Conservation (phyloP, 2,797 vertebrate species). For the Trichosurus vulpecula region DNA sequence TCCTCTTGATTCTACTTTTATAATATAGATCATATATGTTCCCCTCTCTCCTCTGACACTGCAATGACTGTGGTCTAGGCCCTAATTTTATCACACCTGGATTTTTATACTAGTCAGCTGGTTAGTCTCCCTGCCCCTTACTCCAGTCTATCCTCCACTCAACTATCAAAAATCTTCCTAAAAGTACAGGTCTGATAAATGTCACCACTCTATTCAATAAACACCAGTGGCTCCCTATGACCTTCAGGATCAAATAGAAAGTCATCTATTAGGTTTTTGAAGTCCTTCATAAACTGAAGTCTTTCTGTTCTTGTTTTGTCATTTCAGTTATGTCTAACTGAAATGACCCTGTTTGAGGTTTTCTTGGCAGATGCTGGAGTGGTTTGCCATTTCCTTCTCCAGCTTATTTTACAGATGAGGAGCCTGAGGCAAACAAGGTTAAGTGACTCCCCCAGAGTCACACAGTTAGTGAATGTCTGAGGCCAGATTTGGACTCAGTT, state of each 20-base stretch:
- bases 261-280: neutral
- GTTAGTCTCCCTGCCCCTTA: neutral
- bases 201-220: neutral
- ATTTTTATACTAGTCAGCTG: neutral
- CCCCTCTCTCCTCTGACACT: neutral
- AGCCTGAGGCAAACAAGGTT: neutral
- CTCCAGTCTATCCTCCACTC: neutral
- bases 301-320: no score
- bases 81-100: neutral
- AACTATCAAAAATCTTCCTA: neutral
- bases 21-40: neutral
- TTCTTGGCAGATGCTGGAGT: neutral
- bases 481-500: no score
- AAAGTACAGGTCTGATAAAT: neutral
- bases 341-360: neutral
- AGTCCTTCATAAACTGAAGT: neutral
- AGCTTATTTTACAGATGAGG: neutral
- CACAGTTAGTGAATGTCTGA: neutral
- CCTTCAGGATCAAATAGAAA: neutral
- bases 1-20: neutral
- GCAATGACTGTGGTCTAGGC: neutral
- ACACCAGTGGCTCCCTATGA: neutral
- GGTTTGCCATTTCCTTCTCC: neutral
- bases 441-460: neutral
- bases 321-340: no score